Base-by-base conservation (phyloP, 2,888 invertebrate species). In the Alviniconcha strummeri region DNA sequence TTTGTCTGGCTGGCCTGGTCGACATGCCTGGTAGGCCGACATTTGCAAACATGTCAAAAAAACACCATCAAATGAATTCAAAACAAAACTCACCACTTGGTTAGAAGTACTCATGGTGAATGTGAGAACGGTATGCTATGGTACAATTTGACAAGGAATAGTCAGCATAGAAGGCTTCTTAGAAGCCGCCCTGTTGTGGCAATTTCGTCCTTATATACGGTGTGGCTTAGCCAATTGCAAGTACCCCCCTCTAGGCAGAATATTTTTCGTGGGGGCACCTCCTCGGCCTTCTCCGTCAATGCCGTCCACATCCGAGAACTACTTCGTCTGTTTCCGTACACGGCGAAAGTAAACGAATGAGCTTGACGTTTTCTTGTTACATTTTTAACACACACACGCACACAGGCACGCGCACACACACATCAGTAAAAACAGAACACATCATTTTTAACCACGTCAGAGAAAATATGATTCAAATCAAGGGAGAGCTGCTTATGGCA, bases 1-100 rank as follows among this genome's bases (percentile, higher is more conserved):
- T 36, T 36, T 36, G 36, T 36, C 36, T 36, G 36, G 36, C 36
- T 36, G 36, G 36, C 36, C 36, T 36, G 36, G 36, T 36, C 36
- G 36, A 36, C 36, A 36, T 36, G 36, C 36, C 36, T 36, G 36
- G 60, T 13, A 60, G 60, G 60, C 13, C 60, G 60, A 60, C 60
- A 60, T 60, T 60, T 60, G 8, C 13, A 60, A 60, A 60, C 60
- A 60, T 13, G 60, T 60, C 60, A 60, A 60, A 60, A 60, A 60
- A 60, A 1, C 36, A 36, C 3, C 36, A 36, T 36, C 36, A 36
- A 60, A 60, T 11, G 60, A 60, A 60, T 60, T 13, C n/a, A 15
- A 19, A 36, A 72, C 9, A n/a, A 36, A 72, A 77, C 77, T 77
- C 77, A 77, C 77, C 55, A 77, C 77, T 77, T 77, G 77, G 56